Percentiles rank a stretch among this genome's conserved stretches.
phyloP scores from a whole-genome alignment of 2,797 vertebrate species.

The Sebastes oblongus region DNA sequence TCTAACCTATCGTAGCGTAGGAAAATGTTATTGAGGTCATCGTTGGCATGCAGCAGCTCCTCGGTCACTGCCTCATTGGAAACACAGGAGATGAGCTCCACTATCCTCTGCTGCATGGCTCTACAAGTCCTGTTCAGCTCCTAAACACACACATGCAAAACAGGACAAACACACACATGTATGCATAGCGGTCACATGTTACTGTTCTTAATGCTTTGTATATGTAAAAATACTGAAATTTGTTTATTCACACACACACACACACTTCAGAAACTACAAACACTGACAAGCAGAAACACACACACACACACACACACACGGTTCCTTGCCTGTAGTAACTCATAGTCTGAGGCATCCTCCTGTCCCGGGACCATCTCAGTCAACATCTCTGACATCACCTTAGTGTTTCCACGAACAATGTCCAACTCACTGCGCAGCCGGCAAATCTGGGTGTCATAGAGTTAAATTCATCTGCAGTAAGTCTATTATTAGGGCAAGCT shows the following conservation, averaged over 20 bases:
- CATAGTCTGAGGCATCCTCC: conserved; percentile 94
- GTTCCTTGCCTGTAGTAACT: conserved; percentile 90
- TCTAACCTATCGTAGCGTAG: conserved; percentile 93
- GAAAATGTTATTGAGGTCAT: conserved; percentile 98
- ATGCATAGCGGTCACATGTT: background rate
- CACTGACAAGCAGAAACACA: background rate
- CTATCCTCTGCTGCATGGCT: conserved; percentile 95
- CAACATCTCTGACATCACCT: conserved; percentile 99
- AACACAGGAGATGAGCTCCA: conserved; percentile 95
- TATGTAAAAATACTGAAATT: too few species aligned
- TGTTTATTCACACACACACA: background rate
- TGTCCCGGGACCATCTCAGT: conserved; percentile 98
- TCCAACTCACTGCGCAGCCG: conserved; percentile 95
- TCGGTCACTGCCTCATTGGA: conserved; percentile 96
- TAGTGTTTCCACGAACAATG: conserved; percentile 95
- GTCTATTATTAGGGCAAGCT: too few species aligned
- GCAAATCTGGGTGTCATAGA: conserved; percentile 83
- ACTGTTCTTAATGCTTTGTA: background rate
- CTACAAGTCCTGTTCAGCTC: conserved; percentile 96
- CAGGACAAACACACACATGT: conserved; percentile 19
- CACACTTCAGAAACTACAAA: background rate
- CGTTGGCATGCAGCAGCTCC: conserved; percentile 95
- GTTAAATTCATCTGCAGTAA: background rate
- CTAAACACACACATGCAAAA: conserved; percentile 72
- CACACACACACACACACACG: too few species aligned